A percentile compares a stretch with the other conserved stretches of the same genome.
These are phyloP conservation scores for Vimba vimba DNA, from an alignment of 2,113 vertebrate genomes.

Conservation along the genomic window DNA sequence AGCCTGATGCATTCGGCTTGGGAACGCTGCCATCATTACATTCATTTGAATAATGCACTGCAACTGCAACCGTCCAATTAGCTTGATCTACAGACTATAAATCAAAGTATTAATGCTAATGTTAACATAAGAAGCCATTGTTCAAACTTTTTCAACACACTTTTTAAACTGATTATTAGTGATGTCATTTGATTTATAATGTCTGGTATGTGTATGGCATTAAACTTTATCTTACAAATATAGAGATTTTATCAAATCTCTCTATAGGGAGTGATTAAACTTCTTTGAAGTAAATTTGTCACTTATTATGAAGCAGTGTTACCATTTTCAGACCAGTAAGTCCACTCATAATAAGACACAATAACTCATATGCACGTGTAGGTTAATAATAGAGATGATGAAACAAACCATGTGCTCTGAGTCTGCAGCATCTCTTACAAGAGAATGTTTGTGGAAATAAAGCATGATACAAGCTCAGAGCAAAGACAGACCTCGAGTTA, in stretches of 20 bases:
- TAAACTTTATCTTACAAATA: background rate
- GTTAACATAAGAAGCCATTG: constrained; percentile 11
- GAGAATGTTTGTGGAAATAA: background rate
- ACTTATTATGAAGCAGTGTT: background rate
- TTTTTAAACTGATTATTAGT: background rate
- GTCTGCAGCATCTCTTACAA: background rate
- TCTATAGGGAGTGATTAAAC: background rate
- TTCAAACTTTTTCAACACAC: background rate
- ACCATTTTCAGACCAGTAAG: background rate
- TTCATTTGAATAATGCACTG: constrained; percentile 25
- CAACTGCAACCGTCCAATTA: constrained; percentile 11
- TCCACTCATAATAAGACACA: background rate
- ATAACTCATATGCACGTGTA: background rate
- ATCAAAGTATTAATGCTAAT: constrained; percentile 15
- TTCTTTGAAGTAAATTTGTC: background rate
- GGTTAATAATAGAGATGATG: background rate
- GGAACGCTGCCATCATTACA: background rate
- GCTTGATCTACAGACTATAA: constrained; percentile 11
- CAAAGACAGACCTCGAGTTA: background rate
- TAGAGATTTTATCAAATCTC: background rate
- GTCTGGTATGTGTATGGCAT: background rate
- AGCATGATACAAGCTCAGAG: background rate
- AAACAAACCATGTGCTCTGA: background rate
- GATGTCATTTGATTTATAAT: background rate
- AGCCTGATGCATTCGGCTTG: background rate